Base-by-base conservation (phyloP, 2,888 invertebrate species). In the Drosophila fungiperda region DNA sequence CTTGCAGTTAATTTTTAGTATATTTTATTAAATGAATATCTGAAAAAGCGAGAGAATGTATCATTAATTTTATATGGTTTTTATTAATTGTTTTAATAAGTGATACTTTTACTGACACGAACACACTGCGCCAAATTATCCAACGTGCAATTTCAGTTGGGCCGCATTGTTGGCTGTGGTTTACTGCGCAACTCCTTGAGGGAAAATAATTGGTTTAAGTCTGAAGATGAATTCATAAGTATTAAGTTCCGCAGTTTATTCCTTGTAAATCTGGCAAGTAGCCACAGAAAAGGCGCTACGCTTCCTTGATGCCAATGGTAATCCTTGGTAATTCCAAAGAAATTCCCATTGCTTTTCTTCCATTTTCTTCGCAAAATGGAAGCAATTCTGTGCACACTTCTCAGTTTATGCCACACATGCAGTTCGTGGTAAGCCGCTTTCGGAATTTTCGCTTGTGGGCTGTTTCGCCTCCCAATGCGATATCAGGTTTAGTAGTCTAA, bases 361-460 rank as follows among this genome's bases (percentile, higher is more conserved):
- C 15, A 8, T 35, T 57, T 57, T 45, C 59, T 59, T 63, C 12
- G 53, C 35, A 32, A 40, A 59, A 26, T 36, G n/a, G 40, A 32
- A 36, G 38, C 35, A 36, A 50, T 58, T 23, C 36, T 45, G 36
- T 23, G 48, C 23, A 36, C 55, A 32, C 26, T 67, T 63, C 62
- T 54, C 50, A 65, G 57, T 67, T 87, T 59, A 33, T 69, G 33
- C 42, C 61, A 63, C 66, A 61, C 73, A 76, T 68, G 71, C 83
- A 71, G 55, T 77, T 63, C 60, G 53, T 49, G 65, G 59, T 83
- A 89, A 83, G 84, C 87, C 42, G 87, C 63, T 67, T 64, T 57
- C 45, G 26, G 67, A 48, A 57, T 67, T 74, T 64, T 62, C 15
- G 6, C 48, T 61, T 61, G 64, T 40, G 54, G 45, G n/a, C 5